Evolutionary conservation across 2,888 invertebrate genomes (phyloP), one percentile per base, ranked within the genome.

Genomic region (Sarcophaga carnaria): DNA sequence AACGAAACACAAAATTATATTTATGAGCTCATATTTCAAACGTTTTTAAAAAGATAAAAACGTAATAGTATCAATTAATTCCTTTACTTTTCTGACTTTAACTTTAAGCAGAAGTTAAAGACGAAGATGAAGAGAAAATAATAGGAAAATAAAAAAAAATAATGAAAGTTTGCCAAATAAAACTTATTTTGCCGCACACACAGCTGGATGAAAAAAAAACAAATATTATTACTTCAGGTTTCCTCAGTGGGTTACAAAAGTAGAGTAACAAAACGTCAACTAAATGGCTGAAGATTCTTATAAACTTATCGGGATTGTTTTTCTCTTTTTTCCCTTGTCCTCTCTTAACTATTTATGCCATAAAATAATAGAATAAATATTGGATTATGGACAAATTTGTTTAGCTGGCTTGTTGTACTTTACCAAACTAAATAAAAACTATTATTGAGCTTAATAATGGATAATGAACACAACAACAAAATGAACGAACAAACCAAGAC

Each of bases 251-350:
- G 70, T 45, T 45, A 67, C 77, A 77, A 27, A 70, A 47, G 70
- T 54, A 75, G 49, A 76, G 70, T 75, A 49, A 76, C 70, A 84
- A 84, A 76, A 84, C 54, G 76, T 76, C 84, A 84, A 80, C 84
- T 84, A 80, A 84, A 84, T 84, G 80, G 84, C 70, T 80, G 71
- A 80, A 76, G 76, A 84, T 71, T 80, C 72, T 84, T 84, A 80
- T 70, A 80, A 80, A 80, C 47, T 84, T 76, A 60, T 37, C 54
- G 67, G 14, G 6, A 27, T 77, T 54, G 62, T 17, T 63, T 63
- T 62, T 45, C n/a, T 71, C 49, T 49, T 64, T 47, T 47, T 5
- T 63, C 59, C 11, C 14, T 66, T 47, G 4, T 2, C 14, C 4
- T 63, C 64, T 5, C 10, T 54, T 17, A 83, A 83, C 72, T 78